These are phyloP conservation scores for Brachionus sp. DNA, from an alignment of 1,140 invertebrate species.

Conservation along the genomic window DNA sequence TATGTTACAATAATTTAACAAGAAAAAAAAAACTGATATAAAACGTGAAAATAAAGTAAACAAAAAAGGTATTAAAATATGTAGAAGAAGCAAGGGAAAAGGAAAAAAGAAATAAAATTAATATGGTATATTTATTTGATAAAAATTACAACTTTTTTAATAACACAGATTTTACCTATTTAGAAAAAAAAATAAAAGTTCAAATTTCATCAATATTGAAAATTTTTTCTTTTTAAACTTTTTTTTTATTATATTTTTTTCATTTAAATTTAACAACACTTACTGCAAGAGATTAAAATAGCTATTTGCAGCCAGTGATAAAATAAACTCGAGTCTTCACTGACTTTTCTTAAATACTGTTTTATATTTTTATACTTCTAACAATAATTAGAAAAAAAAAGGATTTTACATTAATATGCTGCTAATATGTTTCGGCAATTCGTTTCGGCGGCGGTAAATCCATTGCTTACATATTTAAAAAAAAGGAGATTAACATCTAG, in stretches of 20 bases:
- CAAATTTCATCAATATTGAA: not conserved
- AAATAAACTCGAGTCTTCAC: not conserved
- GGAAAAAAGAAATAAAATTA: slow-evolving; percentile 2
- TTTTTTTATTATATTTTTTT: not conserved
- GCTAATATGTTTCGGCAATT: not conserved
- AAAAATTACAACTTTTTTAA: slow-evolving; percentile 17
- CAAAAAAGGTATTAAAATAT: not conserved
- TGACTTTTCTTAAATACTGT: not conserved
- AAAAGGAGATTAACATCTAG: not conserved
- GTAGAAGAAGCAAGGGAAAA: not conserved
- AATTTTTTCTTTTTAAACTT: not conserved
- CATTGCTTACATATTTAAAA: not conserved
- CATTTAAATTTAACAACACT: not conserved
- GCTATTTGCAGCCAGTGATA: not conserved
- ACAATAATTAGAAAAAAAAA: not conserved
- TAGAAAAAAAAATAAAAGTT: slow-evolving; percentile 10
- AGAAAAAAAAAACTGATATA: not conserved
- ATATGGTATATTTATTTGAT: not conserved
- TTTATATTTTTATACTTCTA: not conserved
- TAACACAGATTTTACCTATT: not conserved
- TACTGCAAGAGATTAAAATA: not conserved
- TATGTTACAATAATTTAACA: slow-evolving; percentile 42
- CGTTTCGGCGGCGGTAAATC: not conserved
- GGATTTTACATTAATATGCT: slow-evolving; percentile 24
- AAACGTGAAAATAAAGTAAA: slow-evolving; percentile 2